These are phyloP conservation scores for Mythimna ferrago DNA, from an alignment of 2,888 invertebrate genomes.

Conservation along the genomic window DNA sequence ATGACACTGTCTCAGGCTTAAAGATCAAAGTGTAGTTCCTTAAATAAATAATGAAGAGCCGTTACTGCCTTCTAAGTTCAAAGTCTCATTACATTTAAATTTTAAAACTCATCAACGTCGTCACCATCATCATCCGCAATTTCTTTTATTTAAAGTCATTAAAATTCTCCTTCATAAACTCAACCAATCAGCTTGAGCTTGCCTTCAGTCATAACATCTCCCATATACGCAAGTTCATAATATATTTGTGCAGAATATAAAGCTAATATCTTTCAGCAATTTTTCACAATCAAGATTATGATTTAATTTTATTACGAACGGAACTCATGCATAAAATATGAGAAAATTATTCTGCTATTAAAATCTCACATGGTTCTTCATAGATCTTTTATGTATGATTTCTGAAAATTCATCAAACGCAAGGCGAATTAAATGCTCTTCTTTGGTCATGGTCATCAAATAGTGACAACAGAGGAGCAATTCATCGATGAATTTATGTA, in stretches of 20 bases:
- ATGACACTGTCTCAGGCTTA: not conserved
- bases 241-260: conserved; percentile 1
- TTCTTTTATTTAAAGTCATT: not conserved
- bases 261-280: conserved; percentile 26
- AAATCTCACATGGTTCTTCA: not conserved
- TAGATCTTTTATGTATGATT: not conserved
- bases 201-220: conserved; percentile 17
- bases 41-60: not conserved
- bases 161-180: not conserved
- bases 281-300: conserved; percentile 45
- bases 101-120: not conserved
- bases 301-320: conserved; percentile 25
- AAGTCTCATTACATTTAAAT: not conserved
- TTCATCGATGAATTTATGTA: no score
- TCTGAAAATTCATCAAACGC: not conserved
- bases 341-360: not conserved
- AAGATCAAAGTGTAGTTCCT: not conserved
- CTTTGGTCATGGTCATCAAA: not conserved
- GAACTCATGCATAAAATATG: not conserved
- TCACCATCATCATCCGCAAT: not conserved
- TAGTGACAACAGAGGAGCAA: not conserved
- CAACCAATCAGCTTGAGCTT: conserved; percentile 26
- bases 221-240: conserved; percentile 1
- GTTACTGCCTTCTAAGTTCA: not conserved
- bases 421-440: not conserved